Evolutionary conservation across 2,797 vertebrate genomes (phyloP).

Genomic region (Malurus leucopterus): DNA sequence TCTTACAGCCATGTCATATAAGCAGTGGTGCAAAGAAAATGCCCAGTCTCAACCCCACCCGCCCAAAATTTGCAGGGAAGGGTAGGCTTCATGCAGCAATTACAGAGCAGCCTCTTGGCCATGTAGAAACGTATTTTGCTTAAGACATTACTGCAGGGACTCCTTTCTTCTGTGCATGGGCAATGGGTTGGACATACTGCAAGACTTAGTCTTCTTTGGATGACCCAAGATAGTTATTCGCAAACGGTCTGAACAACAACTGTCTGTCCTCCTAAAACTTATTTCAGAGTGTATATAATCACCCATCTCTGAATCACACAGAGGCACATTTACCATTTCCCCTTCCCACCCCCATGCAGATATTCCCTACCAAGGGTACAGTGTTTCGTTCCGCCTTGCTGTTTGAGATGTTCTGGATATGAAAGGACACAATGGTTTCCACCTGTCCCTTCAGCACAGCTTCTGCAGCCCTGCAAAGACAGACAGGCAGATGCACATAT

Average conservation of each 20-base stretch:
- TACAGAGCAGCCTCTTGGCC: neutral
- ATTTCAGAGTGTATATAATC: neutral
- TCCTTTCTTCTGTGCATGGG: neutral
- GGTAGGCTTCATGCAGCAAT: neutral
- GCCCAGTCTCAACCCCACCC: neutral
- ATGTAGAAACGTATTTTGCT: neutral
- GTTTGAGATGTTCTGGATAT: slow-evolving; percentile 97
- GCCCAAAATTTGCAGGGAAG: neutral
- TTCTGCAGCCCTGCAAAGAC: slow-evolving; percentile 90
- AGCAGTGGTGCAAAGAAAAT: neutral
- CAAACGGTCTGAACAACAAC: neutral
- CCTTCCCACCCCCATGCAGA: neutral
- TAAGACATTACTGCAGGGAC: neutral
- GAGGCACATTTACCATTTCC: neutral
- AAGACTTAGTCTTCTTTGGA: neutral
- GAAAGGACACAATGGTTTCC: slow-evolving; percentile 96
- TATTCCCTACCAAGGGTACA: slow-evolving; percentile 85
- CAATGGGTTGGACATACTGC: neutral
- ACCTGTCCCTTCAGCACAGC: slow-evolving; percentile 94
- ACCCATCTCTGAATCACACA: neutral
- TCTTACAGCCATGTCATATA: neutral
- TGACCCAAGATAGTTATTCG: neutral
- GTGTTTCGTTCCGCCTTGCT: slow-evolving; percentile 91
- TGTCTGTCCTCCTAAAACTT: neutral
- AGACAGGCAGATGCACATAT: neutral